A percentile compares a stretch with the other conserved stretches of the same genome.
phyloP scores from a whole-genome alignment of 2,797 vertebrate species.

The Myotis planiceps region DNA sequence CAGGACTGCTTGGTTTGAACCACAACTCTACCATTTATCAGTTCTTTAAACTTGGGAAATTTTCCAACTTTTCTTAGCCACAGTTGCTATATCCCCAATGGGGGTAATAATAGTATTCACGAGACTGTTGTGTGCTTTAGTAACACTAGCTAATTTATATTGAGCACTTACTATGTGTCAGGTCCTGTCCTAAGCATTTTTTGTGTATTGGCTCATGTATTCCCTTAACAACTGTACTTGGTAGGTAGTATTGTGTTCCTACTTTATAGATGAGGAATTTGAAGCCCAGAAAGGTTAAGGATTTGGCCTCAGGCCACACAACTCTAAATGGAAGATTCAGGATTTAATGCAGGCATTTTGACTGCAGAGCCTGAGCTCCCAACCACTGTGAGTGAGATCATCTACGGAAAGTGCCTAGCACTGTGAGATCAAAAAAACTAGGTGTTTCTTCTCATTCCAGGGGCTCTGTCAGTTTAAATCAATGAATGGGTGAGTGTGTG shows the following conservation, averaged over 20 bases:
- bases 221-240: not conserved
- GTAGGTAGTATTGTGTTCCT: not conserved
- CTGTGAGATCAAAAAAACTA: not conserved
- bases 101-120: not conserved
- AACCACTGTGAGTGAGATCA: not conserved
- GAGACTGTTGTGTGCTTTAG: not conserved
- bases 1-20: slow-evolving; percentile 7
- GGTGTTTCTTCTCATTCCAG: not conserved
- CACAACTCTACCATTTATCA: not conserved
- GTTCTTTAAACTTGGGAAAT: not conserved
- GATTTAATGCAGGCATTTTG: not conserved
- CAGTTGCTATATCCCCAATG: not conserved
- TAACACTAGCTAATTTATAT: not conserved
- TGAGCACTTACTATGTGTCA: not conserved
- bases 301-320: not conserved
- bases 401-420: not conserved
- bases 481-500: not conserved
- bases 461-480: not conserved
- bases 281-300: not conserved
- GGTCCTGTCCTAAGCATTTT: not conserved
- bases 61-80: not conserved
- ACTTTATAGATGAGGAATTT: not conserved
- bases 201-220: not conserved
- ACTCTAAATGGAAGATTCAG: not conserved
- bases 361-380: not conserved